Base-by-base conservation (phyloP, 2,113 vertebrate genomes). In the Colistium nudipinnis region DNA sequence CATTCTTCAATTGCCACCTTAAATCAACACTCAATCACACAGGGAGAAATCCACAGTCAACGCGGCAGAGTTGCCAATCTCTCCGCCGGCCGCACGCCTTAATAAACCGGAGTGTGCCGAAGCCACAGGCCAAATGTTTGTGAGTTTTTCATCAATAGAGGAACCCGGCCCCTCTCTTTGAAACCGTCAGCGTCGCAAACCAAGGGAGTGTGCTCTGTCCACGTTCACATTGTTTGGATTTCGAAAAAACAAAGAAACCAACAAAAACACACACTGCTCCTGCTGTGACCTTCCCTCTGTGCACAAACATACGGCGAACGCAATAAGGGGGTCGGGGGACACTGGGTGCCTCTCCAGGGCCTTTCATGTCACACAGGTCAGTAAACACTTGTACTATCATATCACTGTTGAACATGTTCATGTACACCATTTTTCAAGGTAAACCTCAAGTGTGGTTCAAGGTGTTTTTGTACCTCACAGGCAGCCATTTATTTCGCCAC, bases 61-160 rank as follows among this genome's bases (percentile, higher is more conserved):
- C 82, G 70, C 61, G 47, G 75, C 68, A 14, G 43, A 17, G 61
- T 53, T 59, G 64, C 74, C 78, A 72, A 66, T 70, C 67, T 53
- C 56, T 49, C n/a, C 45, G 27, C 17, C 62, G 44, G 51, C 56
- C 6, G 68, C 35, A n/a, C 1, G 62, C 76, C 54, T 70, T 66
- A 64, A 64, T 65, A 66, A 43, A 66, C 54, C 31, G 19, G 33
- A 71, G 61, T 17, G 56, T 55, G 47, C 19, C n/a, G 62, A 51
- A 78, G 66, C 78, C 72, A 49, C 70, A 13, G 67, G 66, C 62
- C 62, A 52, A 43, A 39, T 60, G 86, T 61, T 74, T 44, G 73
- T 73, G 73, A 74, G 76, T 78, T 67, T 82, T 70, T 76, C 67
- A 84, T 78, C 70, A 74, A 49, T n/a, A 12, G 57, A 65, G 43